Evolutionary conservation across 2,797 vertebrate genomes (phyloP).

Genomic region (Pteronotus mesoamericanus): DNA sequence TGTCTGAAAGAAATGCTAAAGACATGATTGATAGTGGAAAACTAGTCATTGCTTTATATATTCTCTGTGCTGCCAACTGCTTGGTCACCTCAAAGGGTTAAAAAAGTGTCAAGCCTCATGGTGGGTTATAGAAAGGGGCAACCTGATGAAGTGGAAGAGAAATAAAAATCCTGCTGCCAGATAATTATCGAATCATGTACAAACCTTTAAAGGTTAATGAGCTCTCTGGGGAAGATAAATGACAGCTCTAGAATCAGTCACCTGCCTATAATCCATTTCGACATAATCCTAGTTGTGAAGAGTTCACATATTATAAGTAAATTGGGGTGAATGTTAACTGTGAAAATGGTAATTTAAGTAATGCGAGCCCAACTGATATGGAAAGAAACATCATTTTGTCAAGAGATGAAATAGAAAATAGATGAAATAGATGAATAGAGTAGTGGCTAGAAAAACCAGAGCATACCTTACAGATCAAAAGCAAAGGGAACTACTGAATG

Average conservation of each 20-base stretch:
- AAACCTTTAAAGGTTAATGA: conserved; percentile 73
- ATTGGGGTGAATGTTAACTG: conserved; percentile 57
- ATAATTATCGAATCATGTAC: conserved; percentile 64
- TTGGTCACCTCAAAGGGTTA: conserved; percentile 8
- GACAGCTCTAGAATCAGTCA: conserved; percentile 58
- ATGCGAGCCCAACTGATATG: conserved; percentile 28
- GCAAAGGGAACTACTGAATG: not conserved
- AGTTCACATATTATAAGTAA: conserved; percentile 58
- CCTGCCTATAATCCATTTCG: conserved; percentile 55
- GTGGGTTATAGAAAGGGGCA: not conserved
- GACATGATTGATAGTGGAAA: not conserved
- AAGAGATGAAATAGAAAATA: conserved; percentile 24
- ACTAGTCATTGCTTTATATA: not conserved
- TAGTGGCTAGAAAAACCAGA: not conserved
- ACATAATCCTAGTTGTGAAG: conserved; percentile 57
- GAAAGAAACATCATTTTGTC: conserved; percentile 57
- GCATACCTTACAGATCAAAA: not conserved
- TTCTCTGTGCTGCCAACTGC: not conserved
- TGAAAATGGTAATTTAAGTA: conserved; percentile 60
- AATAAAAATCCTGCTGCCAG: conserved; percentile 48
- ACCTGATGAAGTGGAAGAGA: conserved; percentile 42
- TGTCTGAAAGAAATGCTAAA: not conserved
- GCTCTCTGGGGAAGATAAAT: conserved; percentile 65
- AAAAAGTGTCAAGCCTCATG: not conserved
- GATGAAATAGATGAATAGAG: too few relatives aligned